Conservation (phyloP, 2,797 vertebrate species). For the Labroides dimidiatus region DNA sequence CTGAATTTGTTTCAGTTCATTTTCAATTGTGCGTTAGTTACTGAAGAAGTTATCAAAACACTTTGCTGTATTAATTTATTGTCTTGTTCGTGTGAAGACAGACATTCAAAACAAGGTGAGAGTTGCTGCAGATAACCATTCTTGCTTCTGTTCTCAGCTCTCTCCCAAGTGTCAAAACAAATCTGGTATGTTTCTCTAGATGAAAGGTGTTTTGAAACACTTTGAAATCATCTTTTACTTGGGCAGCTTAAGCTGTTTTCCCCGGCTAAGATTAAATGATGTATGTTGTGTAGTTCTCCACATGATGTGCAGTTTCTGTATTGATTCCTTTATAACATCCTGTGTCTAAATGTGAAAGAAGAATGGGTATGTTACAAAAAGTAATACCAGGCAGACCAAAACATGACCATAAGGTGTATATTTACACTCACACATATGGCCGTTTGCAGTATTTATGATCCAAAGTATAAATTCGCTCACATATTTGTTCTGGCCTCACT, state of each 20-base stretch:
- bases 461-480: slow-evolving; percentile 45
- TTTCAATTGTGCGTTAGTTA: slow-evolving; percentile 13
- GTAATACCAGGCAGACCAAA: neutral
- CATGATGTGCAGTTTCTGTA: neutral
- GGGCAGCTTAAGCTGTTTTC: neutral
- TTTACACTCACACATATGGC: slow-evolving; percentile 1
- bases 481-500: neutral
- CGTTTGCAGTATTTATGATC: slow-evolving; percentile 27
- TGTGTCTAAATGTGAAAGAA: neutral
- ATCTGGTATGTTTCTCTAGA: slow-evolving; percentile 4
- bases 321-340: neutral
- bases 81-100: neutral
- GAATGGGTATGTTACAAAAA: neutral
- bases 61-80: neutral
- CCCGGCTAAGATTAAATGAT: neutral
- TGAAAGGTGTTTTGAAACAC: neutral
- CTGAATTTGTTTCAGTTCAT: slow-evolving; percentile 4
- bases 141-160: slow-evolving; percentile 4
- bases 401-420: slow-evolving; percentile 1
- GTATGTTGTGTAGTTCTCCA: neutral
- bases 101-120: slow-evolving; percentile 19
- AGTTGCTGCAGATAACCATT: slow-evolving; percentile 29
- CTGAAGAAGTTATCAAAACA: slow-evolving; percentile 11
- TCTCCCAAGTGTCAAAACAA: slow-evolving; percentile 17
- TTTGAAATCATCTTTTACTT: neutral